These are phyloP conservation scores for Zaprionus ghesquierei DNA, from an alignment of 1,140 invertebrate genomes.

Conservation along the genomic window DNA sequence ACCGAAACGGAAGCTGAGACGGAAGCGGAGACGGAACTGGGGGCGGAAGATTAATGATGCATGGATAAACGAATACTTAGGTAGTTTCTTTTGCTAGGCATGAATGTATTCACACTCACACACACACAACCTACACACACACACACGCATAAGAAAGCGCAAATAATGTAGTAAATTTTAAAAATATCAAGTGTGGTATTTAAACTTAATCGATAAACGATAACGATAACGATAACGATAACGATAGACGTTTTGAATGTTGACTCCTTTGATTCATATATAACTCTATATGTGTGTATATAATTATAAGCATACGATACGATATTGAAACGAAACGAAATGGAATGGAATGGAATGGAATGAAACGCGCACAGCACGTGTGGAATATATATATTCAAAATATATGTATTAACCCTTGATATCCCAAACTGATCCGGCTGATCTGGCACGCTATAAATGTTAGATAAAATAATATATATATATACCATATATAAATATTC, in stretches of 20 bases:
- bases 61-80: conserved; percentile 7
- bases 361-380: conserved; percentile 46
- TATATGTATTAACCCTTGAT: conserved; percentile 64
- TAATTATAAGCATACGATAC: neutral
- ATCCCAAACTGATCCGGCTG: conserved; percentile 26
- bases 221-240: conserved; percentile 23
- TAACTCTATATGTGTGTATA: conserved; percentile 17
- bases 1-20: neutral
- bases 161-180: conserved; percentile 24
- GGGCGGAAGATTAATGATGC: conserved; percentile 6
- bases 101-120: conserved; percentile 3
- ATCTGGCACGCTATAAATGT: conserved; percentile 52
- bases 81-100: conserved; percentile 29
- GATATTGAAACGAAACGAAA: neutral
- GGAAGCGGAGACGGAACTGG: neutral
- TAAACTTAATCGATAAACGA: neutral
- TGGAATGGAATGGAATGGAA: neutral
- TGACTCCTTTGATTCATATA: conserved; percentile 16
- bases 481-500: conserved; percentile 14
- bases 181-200: conserved; percentile 16
- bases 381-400: conserved; percentile 75
- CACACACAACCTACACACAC: neutral
- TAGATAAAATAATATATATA: conserved; percentile 38
- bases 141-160: neutral
- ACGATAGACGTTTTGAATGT: conserved; percentile 38